Evolutionary conservation across 1,140 invertebrate species (phyloP).

Genomic region (Bombus pascuorum): DNA sequence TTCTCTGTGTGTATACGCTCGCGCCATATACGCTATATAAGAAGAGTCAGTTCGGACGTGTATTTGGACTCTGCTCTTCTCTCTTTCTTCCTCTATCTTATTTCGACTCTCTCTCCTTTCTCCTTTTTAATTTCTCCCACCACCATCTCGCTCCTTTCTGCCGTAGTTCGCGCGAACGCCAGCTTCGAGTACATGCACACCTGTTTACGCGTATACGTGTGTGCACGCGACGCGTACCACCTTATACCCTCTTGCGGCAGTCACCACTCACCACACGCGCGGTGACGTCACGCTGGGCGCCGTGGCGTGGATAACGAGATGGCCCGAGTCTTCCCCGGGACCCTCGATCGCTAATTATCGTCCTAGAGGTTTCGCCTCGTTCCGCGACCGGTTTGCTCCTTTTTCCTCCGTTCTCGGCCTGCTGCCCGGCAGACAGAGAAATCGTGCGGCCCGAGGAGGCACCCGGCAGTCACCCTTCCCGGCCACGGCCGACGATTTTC

Average conservation of each 20-base stretch:
- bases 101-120: neutral
- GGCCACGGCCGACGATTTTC: slow-evolving; percentile 54
- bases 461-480: slow-evolving; percentile 28
- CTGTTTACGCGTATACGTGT: slow-evolving; percentile 27
- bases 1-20: neutral
- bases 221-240: slow-evolving; percentile 41
- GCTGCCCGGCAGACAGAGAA: slow-evolving; percentile 34
- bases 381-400: slow-evolving; percentile 42
- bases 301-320: slow-evolving; percentile 73
- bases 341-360: slow-evolving; percentile 75
- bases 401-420: neutral
- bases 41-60: slow-evolving; percentile 5
- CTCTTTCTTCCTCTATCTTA: neutral
- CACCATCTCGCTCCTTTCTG: neutral
- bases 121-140: neutral
- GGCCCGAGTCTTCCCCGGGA: slow-evolving; percentile 58
- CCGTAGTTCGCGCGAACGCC: neutral
- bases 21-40: neutral
- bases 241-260: slow-evolving; percentile 31
- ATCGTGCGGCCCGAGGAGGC: slow-evolving; percentile 36
- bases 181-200: neutral
- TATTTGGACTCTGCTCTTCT: neutral
- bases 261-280: slow-evolving; percentile 43
- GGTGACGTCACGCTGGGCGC: slow-evolving; percentile 72
- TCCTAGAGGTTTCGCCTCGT: slow-evolving; percentile 63